Conservation (phyloP, 2,888 invertebrate genomes). For the Orthosia incerta region DNA sequence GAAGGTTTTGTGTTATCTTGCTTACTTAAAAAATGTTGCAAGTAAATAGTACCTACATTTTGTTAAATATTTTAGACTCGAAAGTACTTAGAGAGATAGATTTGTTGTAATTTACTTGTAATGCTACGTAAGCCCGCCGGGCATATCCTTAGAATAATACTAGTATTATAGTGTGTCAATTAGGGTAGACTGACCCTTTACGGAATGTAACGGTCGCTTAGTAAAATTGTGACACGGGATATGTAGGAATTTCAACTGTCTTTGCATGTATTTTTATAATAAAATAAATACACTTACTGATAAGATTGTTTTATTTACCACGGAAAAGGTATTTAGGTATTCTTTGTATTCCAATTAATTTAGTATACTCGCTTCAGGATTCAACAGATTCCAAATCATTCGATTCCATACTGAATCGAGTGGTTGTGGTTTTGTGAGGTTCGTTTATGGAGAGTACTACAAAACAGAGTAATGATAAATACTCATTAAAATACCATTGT, state of each 20-base stretch:
- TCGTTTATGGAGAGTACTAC: too few relatives aligned
- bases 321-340: neutral
- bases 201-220: conserved; percentile 53
- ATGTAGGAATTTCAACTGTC: conserved; percentile 60
- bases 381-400: too few relatives aligned
- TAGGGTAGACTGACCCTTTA: conserved; percentile 53
- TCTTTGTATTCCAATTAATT: neutral
- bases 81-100: conserved; percentile 69
- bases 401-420: too few relatives aligned
- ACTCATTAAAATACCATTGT: too few relatives aligned
- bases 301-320: conserved; percentile 46
- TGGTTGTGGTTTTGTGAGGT: too few relatives aligned
- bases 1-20: conserved; percentile 62
- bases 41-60: conserved; percentile 64
- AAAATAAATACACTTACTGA: conserved; percentile 61
- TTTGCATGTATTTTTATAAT: conserved; percentile 71
- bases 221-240: conserved; percentile 52
- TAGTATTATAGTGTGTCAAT: conserved; percentile 59
- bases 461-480: too few relatives aligned
- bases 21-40: conserved; percentile 57
- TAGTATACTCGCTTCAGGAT: too few relatives aligned
- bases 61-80: conserved; percentile 52
- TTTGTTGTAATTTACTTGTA: conserved; percentile 54
- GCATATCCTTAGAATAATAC: conserved; percentile 42
- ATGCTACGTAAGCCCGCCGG: conserved; percentile 37